Evolutionary conservation across 2,113 vertebrate species (phyloP).

Genomic region (Pachycephala philippinensis): DNA sequence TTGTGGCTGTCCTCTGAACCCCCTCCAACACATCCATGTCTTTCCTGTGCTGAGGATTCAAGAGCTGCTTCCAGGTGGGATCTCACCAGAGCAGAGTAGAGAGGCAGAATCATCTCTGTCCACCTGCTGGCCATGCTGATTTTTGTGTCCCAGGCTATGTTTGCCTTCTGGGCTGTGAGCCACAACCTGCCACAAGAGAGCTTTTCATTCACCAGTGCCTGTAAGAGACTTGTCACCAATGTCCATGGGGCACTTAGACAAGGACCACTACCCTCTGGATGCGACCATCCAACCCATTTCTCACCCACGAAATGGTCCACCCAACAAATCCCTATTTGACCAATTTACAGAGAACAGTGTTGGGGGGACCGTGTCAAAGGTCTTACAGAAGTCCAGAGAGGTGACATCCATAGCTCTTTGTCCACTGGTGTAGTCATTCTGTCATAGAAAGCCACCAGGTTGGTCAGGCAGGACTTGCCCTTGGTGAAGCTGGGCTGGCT

Average conservation of each 20-base stretch:
- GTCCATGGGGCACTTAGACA: rapidly evolving
- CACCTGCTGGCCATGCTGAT: rapidly evolving
- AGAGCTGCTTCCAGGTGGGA: not conserved
- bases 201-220: not conserved
- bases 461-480: not conserved
- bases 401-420: not conserved
- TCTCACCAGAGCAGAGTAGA: not conserved
- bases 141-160: not conserved
- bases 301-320: rapidly evolving
- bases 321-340: not conserved
- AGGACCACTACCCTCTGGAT: not conserved
- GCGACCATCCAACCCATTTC: rapidly evolving
- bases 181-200: not conserved
- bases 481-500: not conserved
- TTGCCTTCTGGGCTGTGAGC: not conserved
- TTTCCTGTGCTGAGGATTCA: not conserved
- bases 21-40: not conserved
- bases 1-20: not conserved
- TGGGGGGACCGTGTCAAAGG: not conserved
- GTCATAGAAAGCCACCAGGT: not conserved
- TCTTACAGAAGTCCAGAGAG: not conserved
- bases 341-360: rapidly evolving
- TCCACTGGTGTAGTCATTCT: not conserved
- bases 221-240: not conserved
- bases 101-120: not conserved